Evolutionary conservation across 2,888 invertebrate genomes (phyloP), one percentile per base, ranked within the genome.

Genomic region (Tanaodytes sp.): DNA sequence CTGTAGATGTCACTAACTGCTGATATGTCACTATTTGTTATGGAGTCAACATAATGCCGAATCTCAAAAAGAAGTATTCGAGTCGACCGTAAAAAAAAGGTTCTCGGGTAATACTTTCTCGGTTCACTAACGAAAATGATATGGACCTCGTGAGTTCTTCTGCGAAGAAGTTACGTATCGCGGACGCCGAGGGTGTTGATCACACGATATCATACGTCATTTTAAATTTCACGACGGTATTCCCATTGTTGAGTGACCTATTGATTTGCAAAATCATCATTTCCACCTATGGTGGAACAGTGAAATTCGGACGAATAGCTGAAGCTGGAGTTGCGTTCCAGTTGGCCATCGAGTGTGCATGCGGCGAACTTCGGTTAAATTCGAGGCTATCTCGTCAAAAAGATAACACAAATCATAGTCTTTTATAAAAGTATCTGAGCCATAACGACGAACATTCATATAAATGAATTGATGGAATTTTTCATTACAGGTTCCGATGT

Each of bases 321-420:
- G 49, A 15, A 43, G 19, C 43, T 40, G 73, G 74, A 14, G 52
- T 76, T 12, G 72, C 72, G 19, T 75, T 75, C 36, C 72, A 75
- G 66, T 64, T n/a, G n/a, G n/a, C n/a, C n/a, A n/a, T n/a, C n/a
- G 37, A 15, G 15, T 74, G 70, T 58, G 30, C 33, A 19, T 72
- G n/a, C n/a, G n/a, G n/a, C n/a, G n/a, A n/a, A n/a, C n/a, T n/a
- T n/a, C n/a, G n/a, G n/a, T n/a, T n/a, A n/a, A n/a, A n/a, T n/a
- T n/a, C n/a, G n/a, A n/a, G n/a, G n/a, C n/a, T n/a, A n/a, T n/a
- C n/a, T n/a, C n/a, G n/a, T n/a, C n/a, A n/a, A n/a, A n/a, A n/a
- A n/a, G n/a, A n/a, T n/a, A n/a, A n/a, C n/a, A n/a, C n/a, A n/a
- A n/a, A n/a, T n/a, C n/a, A n/a, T n/a, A n/a, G n/a, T n/a, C n/a